Percentiles rank a stretch among this genome's conserved stretches.
phyloP scores from a whole-genome alignment of 1,140 invertebrate genomes.

The Danaus plexippus region DNA sequence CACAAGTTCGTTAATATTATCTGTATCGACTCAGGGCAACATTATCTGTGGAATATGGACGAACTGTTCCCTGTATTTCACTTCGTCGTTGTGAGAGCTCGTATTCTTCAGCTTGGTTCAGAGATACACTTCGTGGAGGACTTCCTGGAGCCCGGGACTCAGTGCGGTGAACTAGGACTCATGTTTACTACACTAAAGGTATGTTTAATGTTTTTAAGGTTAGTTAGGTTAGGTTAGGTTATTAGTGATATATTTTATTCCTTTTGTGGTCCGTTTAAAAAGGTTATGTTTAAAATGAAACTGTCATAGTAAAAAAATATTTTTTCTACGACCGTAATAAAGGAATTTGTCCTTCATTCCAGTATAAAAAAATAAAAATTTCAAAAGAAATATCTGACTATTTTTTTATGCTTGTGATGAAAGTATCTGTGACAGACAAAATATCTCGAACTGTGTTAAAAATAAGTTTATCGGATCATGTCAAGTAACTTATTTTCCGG shows the following conservation, averaged over 20 bases:
- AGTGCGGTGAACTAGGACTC: slow-evolving; percentile 84
- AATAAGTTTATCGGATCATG: not conserved
- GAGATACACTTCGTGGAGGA: slow-evolving; percentile 89
- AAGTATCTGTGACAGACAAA: too few species aligned
- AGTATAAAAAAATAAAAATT: too few species aligned
- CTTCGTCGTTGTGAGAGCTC: slow-evolving; percentile 85
- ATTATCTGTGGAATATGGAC: slow-evolving; percentile 87
- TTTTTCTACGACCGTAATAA: too few species aligned
- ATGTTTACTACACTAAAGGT: slow-evolving; percentile 86
- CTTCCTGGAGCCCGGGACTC: slow-evolving; percentile 82
- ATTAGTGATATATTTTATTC: too few species aligned
- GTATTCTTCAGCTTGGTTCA: slow-evolving; percentile 86
- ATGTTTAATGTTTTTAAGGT: slow-evolving; percentile 1
- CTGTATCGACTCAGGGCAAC: slow-evolving; percentile 30
- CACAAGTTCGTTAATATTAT: too few species aligned
- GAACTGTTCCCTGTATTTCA: slow-evolving; percentile 89
- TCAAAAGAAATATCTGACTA: too few species aligned
- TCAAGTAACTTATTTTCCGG: slow-evolving; percentile 9
- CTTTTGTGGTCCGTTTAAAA: too few species aligned
- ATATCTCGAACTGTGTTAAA: not conserved
- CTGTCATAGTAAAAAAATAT: too few species aligned
- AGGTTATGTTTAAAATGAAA: too few species aligned
- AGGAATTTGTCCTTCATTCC: too few species aligned
- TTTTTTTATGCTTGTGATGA: too few species aligned
- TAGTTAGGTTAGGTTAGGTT: too few species aligned